A percentile compares a stretch with the other conserved stretches of the same genome.
phyloP scores from a whole-genome alignment of 2,888 invertebrate genomes.

The Epirrita christyi region DNA sequence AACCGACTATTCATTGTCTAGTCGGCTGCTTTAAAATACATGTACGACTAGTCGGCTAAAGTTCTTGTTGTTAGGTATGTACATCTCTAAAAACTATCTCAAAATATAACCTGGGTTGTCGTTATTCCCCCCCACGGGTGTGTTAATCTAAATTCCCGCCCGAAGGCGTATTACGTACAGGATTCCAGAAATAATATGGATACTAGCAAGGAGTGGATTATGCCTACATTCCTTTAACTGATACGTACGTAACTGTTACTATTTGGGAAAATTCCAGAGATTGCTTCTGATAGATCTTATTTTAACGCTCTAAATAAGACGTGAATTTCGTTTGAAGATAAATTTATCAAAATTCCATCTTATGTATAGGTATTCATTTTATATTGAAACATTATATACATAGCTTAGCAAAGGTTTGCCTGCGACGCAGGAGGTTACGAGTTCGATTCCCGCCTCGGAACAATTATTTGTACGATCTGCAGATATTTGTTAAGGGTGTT shows the following conservation, averaged over 20 bases:
- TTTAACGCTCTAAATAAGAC: neutral
- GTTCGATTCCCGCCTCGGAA: too few species aligned
- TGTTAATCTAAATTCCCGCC: conserved; percentile 40
- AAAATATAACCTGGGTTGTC: conserved; percentile 17
- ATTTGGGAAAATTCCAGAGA: conserved; percentile 7
- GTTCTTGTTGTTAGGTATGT: too few species aligned
- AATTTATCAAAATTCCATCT: neutral
- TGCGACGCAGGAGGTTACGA: too few species aligned
- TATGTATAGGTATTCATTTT: too few species aligned
- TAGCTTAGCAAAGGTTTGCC: too few species aligned
- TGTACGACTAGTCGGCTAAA: too few species aligned
- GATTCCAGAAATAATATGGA: conserved; percentile 9
- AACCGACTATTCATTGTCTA: too few species aligned
- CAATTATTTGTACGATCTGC: too few species aligned
- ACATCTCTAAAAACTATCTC: conserved; percentile 22
- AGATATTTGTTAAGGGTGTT: too few species aligned
- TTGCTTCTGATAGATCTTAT: neutral
- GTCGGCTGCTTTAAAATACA: too few species aligned
- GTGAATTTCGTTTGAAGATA: conserved; percentile 9
- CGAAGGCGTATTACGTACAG: conserved; percentile 24
- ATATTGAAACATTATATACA: too few species aligned
- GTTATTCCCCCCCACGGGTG: conserved; percentile 25
- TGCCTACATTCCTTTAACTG: conserved; percentile 22
- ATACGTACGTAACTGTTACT: conserved; percentile 16
- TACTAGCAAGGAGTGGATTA: conserved; percentile 22